These are phyloP conservation scores for Hemistola chrysoprasaria DNA, from an alignment of 2,888 invertebrate genomes.

Conservation along the genomic window DNA sequence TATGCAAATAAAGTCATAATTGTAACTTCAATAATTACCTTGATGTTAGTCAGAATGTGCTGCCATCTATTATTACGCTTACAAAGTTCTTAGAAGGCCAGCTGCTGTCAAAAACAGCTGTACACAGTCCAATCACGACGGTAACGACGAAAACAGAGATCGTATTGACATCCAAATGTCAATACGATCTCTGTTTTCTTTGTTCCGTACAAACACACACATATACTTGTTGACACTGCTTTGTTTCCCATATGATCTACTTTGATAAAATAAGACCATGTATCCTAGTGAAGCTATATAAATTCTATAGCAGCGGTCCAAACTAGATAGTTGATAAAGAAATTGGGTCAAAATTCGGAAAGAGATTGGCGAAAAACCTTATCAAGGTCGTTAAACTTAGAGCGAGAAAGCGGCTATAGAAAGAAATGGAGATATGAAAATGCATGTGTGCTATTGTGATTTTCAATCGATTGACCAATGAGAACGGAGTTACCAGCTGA, in stretches of 20 bases:
- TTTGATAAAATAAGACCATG: constrained; percentile 25
- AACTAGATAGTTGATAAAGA: constrained; percentile 23
- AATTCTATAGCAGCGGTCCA: constrained; percentile 8
- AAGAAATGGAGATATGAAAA: constrained; percentile 44
- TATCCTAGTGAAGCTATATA: constrained; percentile 19
- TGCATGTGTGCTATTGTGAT: constrained; percentile 51
- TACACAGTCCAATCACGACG: constrained; percentile 58
- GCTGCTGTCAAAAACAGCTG: constrained; percentile 76
- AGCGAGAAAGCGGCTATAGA: constrained; percentile 51
- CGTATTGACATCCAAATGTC: constrained; percentile 47
- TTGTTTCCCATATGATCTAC: constrained; percentile 71
- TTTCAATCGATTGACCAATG: constrained; percentile 80
- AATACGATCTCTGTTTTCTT: constrained; percentile 53
- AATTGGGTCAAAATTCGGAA: constrained; percentile 28
- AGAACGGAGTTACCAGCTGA: constrained; percentile 71
- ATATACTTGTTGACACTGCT: constrained; percentile 64
- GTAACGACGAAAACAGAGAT: too few relatives aligned
- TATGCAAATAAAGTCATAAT: too few relatives aligned
- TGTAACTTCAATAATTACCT: constrained; percentile 1
- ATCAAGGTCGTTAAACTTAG: constrained; percentile 60
- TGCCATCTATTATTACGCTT: constrained; percentile 52
- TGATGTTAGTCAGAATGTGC: constrained; percentile 52
- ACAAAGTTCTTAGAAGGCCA: constrained; percentile 16
- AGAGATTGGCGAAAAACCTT: constrained; percentile 37
- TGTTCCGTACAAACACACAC: constrained; percentile 48